A percentile compares a stretch with the other conserved stretches of the same genome.
Conservation (phyloP, 2,113 vertebrate species). For the Vireo altiloquus region DNA sequence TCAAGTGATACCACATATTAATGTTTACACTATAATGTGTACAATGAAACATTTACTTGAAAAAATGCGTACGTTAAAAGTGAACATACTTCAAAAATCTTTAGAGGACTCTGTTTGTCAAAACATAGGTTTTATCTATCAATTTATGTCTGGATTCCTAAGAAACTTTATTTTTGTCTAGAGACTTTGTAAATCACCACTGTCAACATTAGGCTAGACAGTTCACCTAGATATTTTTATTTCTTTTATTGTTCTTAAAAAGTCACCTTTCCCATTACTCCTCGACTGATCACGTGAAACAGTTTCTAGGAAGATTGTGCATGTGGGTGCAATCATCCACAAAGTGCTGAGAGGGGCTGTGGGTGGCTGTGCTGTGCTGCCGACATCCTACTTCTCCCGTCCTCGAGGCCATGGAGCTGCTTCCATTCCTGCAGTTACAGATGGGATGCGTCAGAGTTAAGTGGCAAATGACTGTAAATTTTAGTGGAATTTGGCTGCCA, state of each 20-base stretch:
- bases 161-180: not conserved
- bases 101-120: not conserved
- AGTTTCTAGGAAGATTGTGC: not conserved
- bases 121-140: not conserved
- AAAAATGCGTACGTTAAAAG: not conserved
- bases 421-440: not conserved
- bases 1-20: not conserved
- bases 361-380: not conserved
- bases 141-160: not conserved
- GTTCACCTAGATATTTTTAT: not conserved
- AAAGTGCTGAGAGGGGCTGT: not conserved
- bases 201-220: not conserved
- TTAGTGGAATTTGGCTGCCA: not conserved
- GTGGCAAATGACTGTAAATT: not conserved
- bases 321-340: not conserved
- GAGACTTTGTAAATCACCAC: not conserved
- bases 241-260: not conserved
- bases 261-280: not conserved
- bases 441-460: not conserved
- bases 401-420: not conserved
- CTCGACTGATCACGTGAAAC: not conserved
- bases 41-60: not conserved
- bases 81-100: not conserved
- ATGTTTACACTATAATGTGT: not conserved
- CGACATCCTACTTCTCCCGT: accelerated